These are phyloP conservation scores for Chironomus tentans DNA, from an alignment of 2,888 invertebrate species.

Conservation along the genomic window DNA sequence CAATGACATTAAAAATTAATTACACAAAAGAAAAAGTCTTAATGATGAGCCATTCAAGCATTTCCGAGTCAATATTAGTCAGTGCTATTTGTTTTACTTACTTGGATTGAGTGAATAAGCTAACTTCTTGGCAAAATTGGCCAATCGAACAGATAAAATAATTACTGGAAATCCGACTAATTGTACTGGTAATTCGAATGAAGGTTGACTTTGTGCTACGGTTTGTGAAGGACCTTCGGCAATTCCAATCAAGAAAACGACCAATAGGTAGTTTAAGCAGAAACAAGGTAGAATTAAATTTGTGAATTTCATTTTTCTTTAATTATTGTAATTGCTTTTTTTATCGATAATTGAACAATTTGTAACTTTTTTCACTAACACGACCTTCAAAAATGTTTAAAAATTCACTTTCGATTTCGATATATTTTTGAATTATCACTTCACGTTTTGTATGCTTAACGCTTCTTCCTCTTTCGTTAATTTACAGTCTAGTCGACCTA, in stretches of 20 bases:
- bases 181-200: slow-evolving; percentile 74
- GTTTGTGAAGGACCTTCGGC: slow-evolving; percentile 34
- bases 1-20: too few species aligned
- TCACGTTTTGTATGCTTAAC: neutral
- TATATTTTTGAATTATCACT: neutral
- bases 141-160: slow-evolving; percentile 63
- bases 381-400: neutral
- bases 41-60: too few species aligned
- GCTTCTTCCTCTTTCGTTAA: neutral
- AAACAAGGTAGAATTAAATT: slow-evolving; percentile 19
- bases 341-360: neutral
- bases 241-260: slow-evolving; percentile 33
- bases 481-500: slow-evolving; percentile 12
- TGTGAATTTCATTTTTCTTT: slow-evolving; percentile 22
- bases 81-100: slow-evolving; percentile 42
- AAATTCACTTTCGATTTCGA: neutral
- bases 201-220: slow-evolving; percentile 42
- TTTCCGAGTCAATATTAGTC: neutral
- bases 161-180: slow-evolving; percentile 76
- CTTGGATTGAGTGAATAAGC: slow-evolving; percentile 74
- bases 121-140: slow-evolving; percentile 75
- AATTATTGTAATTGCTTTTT: neutral
- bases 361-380: neutral
- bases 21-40: too few species aligned
- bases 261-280: slow-evolving; percentile 28